These are phyloP conservation scores for Coilia nasus DNA, from an alignment of 2,797 vertebrate genomes.

Conservation along the genomic window DNA sequence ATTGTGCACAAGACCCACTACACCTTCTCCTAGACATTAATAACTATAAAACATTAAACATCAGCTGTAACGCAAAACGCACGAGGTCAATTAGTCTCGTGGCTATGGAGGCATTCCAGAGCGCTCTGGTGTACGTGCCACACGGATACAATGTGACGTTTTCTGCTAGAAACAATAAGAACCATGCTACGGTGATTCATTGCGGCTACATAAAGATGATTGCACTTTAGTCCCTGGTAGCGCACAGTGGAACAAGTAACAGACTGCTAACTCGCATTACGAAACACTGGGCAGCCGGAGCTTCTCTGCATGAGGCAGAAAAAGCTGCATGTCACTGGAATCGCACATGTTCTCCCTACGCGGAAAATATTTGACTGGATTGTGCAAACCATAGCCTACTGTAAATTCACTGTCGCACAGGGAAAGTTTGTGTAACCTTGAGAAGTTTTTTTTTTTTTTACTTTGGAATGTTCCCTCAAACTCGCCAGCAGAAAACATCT, in stretches of 20 bases:
- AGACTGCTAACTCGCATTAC: neutral
- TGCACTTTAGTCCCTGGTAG: neutral
- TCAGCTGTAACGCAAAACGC: no score
- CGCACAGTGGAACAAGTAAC: neutral
- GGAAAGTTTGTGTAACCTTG: constrained; percentile 13
- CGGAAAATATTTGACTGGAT: constrained; percentile 26
- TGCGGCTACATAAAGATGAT: neutral
- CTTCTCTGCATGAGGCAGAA: neutral
- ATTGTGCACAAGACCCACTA: no score
- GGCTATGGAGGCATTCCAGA: neutral
- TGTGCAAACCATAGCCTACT: constrained; percentile 3
- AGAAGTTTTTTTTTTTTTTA: neutral
- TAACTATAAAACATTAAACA: no score
- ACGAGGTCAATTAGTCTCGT: neutral
- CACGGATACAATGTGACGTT: neutral
- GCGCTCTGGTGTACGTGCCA: neutral
- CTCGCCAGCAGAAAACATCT: neutral
- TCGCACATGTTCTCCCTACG: constrained; percentile 6
- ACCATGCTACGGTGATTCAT: neutral
- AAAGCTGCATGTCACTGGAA: neutral
- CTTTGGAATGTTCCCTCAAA: neutral
- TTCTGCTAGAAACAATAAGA: neutral
- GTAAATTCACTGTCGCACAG: neutral
- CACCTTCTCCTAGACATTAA: no score
- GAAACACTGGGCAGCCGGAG: neutral